Conservation (phyloP, 1,140 invertebrate species). For the Paraescarpia echinospica region DNA sequence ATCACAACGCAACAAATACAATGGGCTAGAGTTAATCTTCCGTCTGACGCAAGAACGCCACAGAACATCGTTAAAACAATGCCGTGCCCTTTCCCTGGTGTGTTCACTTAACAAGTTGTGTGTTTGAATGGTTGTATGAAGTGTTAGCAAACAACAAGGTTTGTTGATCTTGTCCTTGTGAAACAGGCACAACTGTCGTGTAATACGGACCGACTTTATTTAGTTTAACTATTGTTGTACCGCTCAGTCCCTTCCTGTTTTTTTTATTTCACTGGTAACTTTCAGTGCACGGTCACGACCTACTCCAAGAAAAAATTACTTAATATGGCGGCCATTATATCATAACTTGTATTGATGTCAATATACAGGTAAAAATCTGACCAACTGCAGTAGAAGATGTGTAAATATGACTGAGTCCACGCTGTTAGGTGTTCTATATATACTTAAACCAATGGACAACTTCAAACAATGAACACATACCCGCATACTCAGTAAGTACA, state of each 20-base stretch:
- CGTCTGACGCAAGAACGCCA: neutral
- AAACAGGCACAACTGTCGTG: neutral
- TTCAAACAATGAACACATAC: neutral
- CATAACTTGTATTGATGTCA: neutral
- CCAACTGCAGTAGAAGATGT: neutral
- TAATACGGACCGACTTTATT: neutral
- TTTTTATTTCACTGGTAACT: neutral
- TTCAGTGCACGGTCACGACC: neutral
- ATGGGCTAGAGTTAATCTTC: neutral
- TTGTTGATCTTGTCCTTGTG: neutral
- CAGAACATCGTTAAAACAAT: neutral
- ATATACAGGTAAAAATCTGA: neutral
- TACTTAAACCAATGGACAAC: neutral
- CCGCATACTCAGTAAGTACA: neutral
- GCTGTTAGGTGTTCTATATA: neutral
- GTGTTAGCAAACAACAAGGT: neutral
- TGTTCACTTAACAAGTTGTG: neutral
- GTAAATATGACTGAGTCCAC: neutral
- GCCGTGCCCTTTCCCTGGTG: neutral
- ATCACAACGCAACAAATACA: neutral
- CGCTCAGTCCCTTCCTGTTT: neutral
- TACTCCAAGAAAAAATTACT: neutral
- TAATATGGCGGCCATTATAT: neutral
- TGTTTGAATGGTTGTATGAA: neutral
- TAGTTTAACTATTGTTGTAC: neutral